Evolutionary conservation across 2,797 vertebrate genomes (phyloP).

Genomic region (Leuciscus waleckii): DNA sequence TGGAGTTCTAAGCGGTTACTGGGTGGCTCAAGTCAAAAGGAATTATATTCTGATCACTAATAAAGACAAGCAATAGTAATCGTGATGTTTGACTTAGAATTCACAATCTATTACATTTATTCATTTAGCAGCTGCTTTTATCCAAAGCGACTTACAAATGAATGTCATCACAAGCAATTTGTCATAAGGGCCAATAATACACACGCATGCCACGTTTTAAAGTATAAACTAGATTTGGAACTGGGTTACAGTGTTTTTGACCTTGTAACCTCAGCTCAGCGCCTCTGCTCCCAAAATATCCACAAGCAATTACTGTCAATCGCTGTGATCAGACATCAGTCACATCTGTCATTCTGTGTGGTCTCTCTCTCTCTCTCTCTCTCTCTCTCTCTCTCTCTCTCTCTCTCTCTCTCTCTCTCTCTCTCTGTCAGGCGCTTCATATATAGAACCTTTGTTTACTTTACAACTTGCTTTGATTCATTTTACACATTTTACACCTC

Average conservation of each 20-base stretch:
- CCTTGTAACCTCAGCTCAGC: slow-evolving; percentile 38
- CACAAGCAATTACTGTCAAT: slow-evolving; percentile 38
- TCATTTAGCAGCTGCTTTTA: not conserved
- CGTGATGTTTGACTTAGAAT: not conserved
- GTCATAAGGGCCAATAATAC: not conserved
- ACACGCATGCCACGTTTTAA: not conserved
- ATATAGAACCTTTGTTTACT: too few relatives aligned
- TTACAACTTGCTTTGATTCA: too few relatives aligned
- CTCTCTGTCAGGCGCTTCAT: too few relatives aligned
- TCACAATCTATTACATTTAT: not conserved
- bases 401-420: too few relatives aligned
- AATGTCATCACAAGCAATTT: not conserved
- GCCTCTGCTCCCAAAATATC: not conserved
- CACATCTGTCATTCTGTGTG: slow-evolving; percentile 29
- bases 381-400: too few relatives aligned
- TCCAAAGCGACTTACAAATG: slow-evolving; percentile 1
- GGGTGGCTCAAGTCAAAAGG: not conserved
- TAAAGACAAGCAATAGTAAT: not conserved
- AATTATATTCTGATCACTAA: not conserved
- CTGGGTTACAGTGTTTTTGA: slow-evolving; percentile 24
- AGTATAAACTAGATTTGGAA: not conserved
- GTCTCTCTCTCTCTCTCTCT: slow-evolving; percentile 11
- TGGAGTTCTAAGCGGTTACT: not conserved
- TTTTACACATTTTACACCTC: too few relatives aligned
- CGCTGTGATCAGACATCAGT: not conserved